Evolutionary conservation across 1,140 invertebrate species (phyloP).

Genomic region (Euura saliciscinereae): DNA sequence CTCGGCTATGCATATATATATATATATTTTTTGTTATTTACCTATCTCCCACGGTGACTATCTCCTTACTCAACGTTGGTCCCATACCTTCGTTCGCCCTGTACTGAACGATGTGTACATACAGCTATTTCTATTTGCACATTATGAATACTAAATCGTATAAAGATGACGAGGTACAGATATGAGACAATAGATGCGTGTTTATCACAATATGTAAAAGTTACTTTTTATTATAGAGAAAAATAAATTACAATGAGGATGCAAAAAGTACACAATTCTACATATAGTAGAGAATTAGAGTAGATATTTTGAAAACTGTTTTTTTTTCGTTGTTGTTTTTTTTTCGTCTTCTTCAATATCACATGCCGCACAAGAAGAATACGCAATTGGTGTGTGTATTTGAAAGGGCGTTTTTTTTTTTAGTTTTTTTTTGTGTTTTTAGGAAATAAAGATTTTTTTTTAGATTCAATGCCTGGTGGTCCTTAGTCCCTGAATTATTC

Average conservation of each 20-base stretch:
- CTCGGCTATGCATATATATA: too few species aligned
- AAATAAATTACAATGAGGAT: conserved; percentile 50
- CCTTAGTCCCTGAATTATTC: neutral
- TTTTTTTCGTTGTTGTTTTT: neutral
- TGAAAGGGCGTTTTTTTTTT: neutral
- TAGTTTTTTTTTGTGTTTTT: conserved; percentile 14
- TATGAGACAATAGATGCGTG: neutral
- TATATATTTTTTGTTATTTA: too few species aligned
- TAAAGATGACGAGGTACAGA: too few species aligned
- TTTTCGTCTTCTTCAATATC: conserved; percentile 42
- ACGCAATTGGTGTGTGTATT: conserved; percentile 10
- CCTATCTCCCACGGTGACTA: too few species aligned
- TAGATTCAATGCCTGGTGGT: conserved; percentile 9
- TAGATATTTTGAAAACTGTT: conserved; percentile 11
- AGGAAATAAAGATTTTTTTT: conserved; percentile 21
- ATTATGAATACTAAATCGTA: too few species aligned
- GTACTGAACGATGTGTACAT: too few species aligned
- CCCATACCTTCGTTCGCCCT: too few species aligned
- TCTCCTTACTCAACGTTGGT: too few species aligned
- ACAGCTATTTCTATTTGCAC: too few species aligned
- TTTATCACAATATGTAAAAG: conserved; percentile 53
- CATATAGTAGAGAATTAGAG: conserved; percentile 25
- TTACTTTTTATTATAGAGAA: conserved; percentile 52
- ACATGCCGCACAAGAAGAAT: conserved; percentile 44
- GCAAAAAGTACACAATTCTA: conserved; percentile 33